Percentiles rank a stretch among this genome's conserved stretches.
These are phyloP conservation scores for Ceratosolen solmsi DNA, from an alignment of 1,140 invertebrate genomes.

Conservation along the genomic window DNA sequence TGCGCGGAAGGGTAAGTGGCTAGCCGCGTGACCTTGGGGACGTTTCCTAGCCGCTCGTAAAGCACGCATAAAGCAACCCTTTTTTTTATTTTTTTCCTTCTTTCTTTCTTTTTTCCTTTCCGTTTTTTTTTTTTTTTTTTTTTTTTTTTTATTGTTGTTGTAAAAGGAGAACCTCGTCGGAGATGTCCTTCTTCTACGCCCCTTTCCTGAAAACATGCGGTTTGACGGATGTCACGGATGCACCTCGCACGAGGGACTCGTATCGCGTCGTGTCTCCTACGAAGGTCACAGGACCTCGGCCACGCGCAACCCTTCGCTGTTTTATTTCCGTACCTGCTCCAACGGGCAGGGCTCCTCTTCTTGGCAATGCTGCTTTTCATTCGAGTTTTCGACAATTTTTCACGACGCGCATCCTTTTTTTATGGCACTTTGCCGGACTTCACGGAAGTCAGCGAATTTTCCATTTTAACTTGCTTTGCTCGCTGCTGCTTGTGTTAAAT, in stretches of 20 bases:
- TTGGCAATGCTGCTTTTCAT: conserved; percentile 1
- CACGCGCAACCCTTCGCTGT: conserved; percentile 37
- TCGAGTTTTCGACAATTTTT: not conserved
- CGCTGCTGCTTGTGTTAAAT: too few relatives aligned
- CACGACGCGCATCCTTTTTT: conserved; percentile 23
- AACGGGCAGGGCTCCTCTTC: not conserved
- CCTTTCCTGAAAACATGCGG: conserved; percentile 49
- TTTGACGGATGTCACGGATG: conserved; percentile 40
- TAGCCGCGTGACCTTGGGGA: conserved; percentile 58
- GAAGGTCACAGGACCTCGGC: conserved; percentile 14
- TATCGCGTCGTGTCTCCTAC: not conserved
- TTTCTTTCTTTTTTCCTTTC: too few relatives aligned
- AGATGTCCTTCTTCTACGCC: conserved; percentile 49
- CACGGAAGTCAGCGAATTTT: not conserved
- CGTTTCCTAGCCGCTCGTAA: conserved; percentile 49
- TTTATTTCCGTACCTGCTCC: conserved; percentile 41
- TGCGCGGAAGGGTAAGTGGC: conserved; percentile 57
- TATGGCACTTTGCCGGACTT: conserved; percentile 12
- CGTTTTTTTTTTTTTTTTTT: too few relatives aligned
- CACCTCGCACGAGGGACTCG: not conserved
- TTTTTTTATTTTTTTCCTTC: too few relatives aligned
- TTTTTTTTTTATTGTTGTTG: too few relatives aligned
- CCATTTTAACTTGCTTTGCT: too few relatives aligned
- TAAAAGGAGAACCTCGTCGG: not conserved
- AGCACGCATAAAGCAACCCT: conserved; percentile 63